phyloP scores from a whole-genome alignment of 2,797 vertebrate genomes.

The Silurus aristotelis region DNA sequence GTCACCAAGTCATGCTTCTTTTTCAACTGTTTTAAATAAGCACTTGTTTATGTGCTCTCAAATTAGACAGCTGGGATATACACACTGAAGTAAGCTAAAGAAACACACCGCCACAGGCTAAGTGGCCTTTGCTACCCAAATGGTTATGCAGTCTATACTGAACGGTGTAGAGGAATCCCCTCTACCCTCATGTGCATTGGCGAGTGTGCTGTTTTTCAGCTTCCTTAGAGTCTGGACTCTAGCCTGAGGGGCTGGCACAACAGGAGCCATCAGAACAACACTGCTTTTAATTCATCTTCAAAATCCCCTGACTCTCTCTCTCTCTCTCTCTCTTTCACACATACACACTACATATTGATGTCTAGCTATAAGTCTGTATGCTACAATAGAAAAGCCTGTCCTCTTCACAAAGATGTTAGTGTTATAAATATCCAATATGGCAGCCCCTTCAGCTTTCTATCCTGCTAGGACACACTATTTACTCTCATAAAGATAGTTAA shows the following conservation, averaged over 20 bases:
- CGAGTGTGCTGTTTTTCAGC: slow-evolving; percentile 8
- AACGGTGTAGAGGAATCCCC: slow-evolving; percentile 16
- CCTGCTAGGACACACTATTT: slow-evolving; percentile 27
- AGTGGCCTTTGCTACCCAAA: slow-evolving; percentile 3
- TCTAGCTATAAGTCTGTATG: slow-evolving; percentile 9
- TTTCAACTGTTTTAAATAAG: slow-evolving; percentile 17
- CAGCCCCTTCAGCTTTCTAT: slow-evolving; percentile 8
- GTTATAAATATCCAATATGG: slow-evolving; percentile 35
- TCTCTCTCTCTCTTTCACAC: slow-evolving; percentile 1
- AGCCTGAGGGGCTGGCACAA: slow-evolving; percentile 43
- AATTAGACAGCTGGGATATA: background rate
- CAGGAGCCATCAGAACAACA: slow-evolving; percentile 42
- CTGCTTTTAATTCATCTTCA: slow-evolving; percentile 47
- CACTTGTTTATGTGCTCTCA: background rate
- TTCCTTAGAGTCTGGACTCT: slow-evolving; percentile 26
- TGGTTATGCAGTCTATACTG: slow-evolving; percentile 23
- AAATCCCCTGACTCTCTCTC: slow-evolving; percentile 27
- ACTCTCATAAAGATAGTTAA: slow-evolving; percentile 21
- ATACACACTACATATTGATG: slow-evolving; percentile 28
- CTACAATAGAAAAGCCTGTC: slow-evolving; percentile 24
- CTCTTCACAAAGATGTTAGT: slow-evolving; percentile 31
- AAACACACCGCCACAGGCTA: background rate
- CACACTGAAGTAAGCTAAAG: background rate
- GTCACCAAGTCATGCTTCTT: background rate
- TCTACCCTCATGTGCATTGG: slow-evolving; percentile 9